Evolutionary conservation across 2,113 vertebrate genomes (phyloP).

Genomic region (Syngnathus typhle): DNA sequence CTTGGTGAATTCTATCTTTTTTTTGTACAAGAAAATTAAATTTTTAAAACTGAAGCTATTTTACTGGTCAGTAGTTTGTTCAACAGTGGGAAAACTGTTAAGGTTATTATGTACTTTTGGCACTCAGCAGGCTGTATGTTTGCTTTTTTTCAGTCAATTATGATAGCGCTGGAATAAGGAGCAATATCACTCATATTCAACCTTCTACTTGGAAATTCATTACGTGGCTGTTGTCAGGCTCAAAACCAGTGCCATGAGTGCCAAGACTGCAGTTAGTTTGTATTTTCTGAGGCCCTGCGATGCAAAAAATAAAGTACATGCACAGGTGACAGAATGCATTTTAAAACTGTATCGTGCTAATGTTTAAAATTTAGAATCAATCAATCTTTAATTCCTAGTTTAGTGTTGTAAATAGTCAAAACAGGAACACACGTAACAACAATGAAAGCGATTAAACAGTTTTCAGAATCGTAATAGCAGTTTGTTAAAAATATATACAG

Average conservation of each 20-base stretch:
- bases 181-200: background rate
- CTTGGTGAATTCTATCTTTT: background rate
- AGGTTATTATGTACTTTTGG: background rate
- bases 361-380: background rate
- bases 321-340: background rate
- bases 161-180: background rate
- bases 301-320: background rate
- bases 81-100: background rate
- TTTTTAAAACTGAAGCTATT: background rate
- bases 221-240: background rate
- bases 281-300: background rate
- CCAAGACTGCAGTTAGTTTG: background rate
- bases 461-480: background rate
- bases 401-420: background rate
- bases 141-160: background rate
- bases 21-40: background rate
- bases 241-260: background rate
- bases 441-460: background rate
- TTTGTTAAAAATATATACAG: background rate
- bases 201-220: background rate
- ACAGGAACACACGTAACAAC: background rate
- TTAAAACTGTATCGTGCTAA: background rate
- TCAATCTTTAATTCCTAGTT: no score
- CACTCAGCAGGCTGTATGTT: background rate
- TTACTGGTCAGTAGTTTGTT: background rate